phyloP scores from a whole-genome alignment of 2,888 invertebrate genomes.

The Pristionchus arcanus region DNA sequence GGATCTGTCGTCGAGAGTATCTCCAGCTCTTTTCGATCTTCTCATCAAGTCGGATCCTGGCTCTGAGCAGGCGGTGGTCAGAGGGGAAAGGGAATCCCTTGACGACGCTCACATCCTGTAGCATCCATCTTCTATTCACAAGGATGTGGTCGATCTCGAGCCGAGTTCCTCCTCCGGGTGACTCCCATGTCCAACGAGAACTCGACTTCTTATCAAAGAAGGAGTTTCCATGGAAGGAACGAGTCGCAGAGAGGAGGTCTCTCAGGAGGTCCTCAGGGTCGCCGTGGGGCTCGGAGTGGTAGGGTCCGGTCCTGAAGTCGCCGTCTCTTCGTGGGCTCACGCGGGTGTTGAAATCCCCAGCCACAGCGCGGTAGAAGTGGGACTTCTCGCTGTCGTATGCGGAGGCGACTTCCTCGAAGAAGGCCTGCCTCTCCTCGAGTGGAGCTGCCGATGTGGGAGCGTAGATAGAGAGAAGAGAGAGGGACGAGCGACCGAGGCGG shows the following conservation, averaged over 20 bases:
- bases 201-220: constrained; percentile 23
- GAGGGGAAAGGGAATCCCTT: background rate
- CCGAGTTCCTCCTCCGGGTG: no score
- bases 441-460: background rate
- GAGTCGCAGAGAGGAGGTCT: background rate
- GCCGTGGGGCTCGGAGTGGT: constrained; percentile 16
- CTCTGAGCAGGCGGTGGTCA: background rate
- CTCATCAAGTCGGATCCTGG: background rate
- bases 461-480: background rate
- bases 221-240: constrained; percentile 43
- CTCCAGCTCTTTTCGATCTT: background rate
- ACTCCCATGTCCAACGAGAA: no score
- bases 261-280: constrained; percentile 15
- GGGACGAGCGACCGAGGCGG: background rate
- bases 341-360: background rate
- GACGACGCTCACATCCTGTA: background rate
- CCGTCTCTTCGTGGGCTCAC: background rate
- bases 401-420: constrained; percentile 5
- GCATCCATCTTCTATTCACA: no score
- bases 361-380: background rate
- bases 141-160: no score
- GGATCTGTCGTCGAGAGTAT: background rate
- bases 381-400: background rate
- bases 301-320: background rate
- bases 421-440: constrained; percentile 16